phyloP scores from a whole-genome alignment of 2,113 vertebrate genomes.

The Megaleporinus macrocephalus region DNA sequence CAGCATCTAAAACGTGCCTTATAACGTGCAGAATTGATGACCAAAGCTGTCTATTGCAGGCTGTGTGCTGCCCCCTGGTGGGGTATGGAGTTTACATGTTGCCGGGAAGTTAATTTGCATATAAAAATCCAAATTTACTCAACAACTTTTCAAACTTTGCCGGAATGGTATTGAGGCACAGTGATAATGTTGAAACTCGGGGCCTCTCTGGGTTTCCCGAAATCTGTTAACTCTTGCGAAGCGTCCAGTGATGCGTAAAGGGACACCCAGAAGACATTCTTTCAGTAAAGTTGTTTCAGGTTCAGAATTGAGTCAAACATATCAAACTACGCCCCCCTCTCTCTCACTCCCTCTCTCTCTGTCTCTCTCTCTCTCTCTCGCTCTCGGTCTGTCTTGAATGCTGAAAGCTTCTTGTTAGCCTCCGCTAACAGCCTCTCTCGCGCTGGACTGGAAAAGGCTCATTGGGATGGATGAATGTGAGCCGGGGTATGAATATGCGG shows the following conservation, averaged over 20 bases:
- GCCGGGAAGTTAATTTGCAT: too few relatives aligned
- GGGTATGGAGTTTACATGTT: too few relatives aligned
- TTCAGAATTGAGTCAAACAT: background rate
- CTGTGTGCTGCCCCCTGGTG: too few relatives aligned
- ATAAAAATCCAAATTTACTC: too few relatives aligned
- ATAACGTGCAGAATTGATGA: too few relatives aligned
- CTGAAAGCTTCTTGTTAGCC: background rate
- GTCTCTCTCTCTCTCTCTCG: too few relatives aligned
- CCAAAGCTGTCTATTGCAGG: too few relatives aligned
- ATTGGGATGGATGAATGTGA: slow-evolving; percentile 6
- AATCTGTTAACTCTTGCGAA: background rate
- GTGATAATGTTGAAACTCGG: too few relatives aligned
- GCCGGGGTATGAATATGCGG: slow-evolving; percentile 40
- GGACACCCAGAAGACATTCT: background rate
- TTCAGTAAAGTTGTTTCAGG: background rate
- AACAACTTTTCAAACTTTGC: too few relatives aligned
- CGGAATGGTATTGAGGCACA: too few relatives aligned
- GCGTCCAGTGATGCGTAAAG: background rate
- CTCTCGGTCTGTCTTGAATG: background rate
- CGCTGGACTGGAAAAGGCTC: background rate
- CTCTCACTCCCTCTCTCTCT: too few relatives aligned
- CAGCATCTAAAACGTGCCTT: too few relatives aligned
- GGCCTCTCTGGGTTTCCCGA: background rate
- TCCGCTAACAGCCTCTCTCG: background rate
- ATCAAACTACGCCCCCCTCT: background rate